A percentile compares a stretch with the other conserved stretches of the same genome.
These are phyloP conservation scores for Daubentonia madagascariensis DNA, from an alignment of 2,113 vertebrate genomes.

Conservation along the genomic window DNA sequence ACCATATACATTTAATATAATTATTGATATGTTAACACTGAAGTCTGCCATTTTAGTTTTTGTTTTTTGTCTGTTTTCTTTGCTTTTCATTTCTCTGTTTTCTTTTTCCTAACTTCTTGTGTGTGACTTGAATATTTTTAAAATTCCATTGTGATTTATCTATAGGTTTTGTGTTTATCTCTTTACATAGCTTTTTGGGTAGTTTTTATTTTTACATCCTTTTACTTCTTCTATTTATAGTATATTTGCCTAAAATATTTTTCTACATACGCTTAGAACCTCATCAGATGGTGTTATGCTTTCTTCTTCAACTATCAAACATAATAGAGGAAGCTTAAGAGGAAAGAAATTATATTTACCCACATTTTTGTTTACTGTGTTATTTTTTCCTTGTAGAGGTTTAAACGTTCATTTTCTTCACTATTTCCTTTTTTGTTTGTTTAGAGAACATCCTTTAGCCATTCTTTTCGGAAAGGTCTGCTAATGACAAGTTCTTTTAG, in stretches of 20 bases:
- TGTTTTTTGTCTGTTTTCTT: not conserved
- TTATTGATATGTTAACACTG: not conserved
- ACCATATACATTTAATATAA: not conserved
- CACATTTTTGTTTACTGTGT: not conserved
- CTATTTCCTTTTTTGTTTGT: not conserved
- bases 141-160: not conserved
- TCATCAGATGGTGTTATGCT: not conserved
- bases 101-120: not conserved
- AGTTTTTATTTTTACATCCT: not conserved
- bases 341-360: not conserved
- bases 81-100: not conserved
- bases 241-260: not conserved
- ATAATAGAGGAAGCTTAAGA: not conserved
- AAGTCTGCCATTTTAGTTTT: not conserved
- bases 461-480: not conserved
- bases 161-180: not conserved
- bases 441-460: not conserved
- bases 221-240: not conserved
- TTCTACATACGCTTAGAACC: not conserved
- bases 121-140: not conserved
- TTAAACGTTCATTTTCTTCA: not conserved
- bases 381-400: not conserved
- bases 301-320: not conserved
- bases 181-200: not conserved
- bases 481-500: not conserved